These are phyloP conservation scores for Mareca strepera DNA, from an alignment of 2,797 vertebrate genomes.

Conservation along the genomic window DNA sequence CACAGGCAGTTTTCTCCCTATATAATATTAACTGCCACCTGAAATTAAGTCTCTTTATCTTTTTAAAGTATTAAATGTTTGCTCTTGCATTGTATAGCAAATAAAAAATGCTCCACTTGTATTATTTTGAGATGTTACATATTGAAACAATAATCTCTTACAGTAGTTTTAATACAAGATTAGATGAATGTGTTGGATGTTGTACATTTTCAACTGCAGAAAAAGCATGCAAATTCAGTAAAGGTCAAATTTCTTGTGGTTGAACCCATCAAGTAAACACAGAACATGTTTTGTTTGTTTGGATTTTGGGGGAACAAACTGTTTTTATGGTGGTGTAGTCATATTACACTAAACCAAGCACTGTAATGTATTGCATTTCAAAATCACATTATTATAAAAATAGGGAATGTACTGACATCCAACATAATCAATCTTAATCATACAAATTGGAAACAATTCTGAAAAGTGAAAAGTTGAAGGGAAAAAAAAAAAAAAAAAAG, in stretches of 20 bases:
- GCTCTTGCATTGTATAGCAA: neutral
- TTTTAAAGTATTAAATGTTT: neutral
- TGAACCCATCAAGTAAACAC: neutral
- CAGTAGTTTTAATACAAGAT: neutral
- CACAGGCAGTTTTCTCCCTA: neutral
- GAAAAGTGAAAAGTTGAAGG: neutral
- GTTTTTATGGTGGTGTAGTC: neutral
- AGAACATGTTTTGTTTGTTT: slow-evolving; percentile 51
- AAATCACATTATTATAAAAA: slow-evolving; percentile 22
- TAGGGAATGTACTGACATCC: neutral
- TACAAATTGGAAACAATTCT: neutral
- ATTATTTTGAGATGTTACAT: neutral
- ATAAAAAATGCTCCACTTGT: neutral
- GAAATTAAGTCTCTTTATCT: neutral
- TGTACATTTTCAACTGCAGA: neutral
- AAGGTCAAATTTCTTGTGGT: slow-evolving; percentile 34
- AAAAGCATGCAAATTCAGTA: neutral
- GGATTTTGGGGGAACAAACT: slow-evolving; percentile 24
- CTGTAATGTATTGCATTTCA: neutral
- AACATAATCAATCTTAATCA: neutral
- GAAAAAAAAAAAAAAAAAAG: neutral
- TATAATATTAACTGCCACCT: neutral
- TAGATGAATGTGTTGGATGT: neutral
- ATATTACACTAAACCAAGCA: slow-evolving; percentile 3
- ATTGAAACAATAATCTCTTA: neutral